Evolutionary conservation across 2,888 invertebrate genomes (phyloP).

Genomic region (Chaetogeoica ovagalla): DNA sequence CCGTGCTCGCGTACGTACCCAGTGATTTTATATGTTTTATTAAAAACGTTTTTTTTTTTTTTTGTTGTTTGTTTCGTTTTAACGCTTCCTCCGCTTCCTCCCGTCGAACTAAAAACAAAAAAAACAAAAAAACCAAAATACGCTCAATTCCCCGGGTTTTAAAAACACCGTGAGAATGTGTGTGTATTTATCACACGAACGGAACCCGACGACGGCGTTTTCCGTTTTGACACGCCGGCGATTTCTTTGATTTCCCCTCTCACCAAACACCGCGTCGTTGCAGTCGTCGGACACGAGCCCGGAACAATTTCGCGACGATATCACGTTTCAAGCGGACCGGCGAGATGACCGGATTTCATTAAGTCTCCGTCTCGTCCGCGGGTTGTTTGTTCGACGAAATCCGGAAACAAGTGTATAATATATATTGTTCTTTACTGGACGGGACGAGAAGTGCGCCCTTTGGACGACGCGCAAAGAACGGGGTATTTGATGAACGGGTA

Average conservation of each 20-base stretch:
- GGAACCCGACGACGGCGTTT: not conserved
- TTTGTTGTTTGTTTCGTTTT: no score
- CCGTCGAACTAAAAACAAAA: no score
- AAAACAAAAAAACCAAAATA: no score
- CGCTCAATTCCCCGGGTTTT: conserved; percentile 36
- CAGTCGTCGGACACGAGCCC: conserved; percentile 5
- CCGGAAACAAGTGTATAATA: conserved; percentile 25
- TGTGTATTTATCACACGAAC: not conserved
- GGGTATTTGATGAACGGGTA: not conserved
- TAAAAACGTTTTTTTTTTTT: no score
- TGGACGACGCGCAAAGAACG: not conserved
- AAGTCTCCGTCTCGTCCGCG: not conserved
- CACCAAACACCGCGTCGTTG: not conserved
- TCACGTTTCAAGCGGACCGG: conserved; percentile 19
- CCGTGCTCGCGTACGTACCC: no score
- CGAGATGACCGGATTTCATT: conserved; percentile 44
- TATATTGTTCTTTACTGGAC: not conserved
- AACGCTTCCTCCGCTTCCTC: no score
- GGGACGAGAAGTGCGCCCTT: not conserved
- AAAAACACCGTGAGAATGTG: not conserved
- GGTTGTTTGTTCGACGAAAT: conserved; percentile 16
- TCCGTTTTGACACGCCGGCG: conserved; percentile 20
- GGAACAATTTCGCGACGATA: conserved; percentile 4
- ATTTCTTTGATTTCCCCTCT: conserved; percentile 42
- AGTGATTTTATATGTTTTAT: no score